Conservation (phyloP, 2,888 invertebrate genomes). For the Eristalis arbustorum region DNA sequence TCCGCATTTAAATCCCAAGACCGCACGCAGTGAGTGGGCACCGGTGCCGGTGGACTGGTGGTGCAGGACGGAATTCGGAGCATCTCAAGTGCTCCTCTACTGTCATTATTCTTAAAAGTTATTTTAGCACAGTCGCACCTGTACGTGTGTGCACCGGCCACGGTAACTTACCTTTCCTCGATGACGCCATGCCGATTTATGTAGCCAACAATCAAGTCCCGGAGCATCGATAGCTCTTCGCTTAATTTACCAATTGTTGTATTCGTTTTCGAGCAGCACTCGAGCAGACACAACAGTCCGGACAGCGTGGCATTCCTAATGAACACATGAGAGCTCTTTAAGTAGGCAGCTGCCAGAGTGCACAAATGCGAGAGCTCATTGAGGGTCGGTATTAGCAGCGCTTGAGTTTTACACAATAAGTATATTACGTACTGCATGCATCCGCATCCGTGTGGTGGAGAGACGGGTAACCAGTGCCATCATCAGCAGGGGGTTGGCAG, state of each 20-base stretch:
- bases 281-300: conserved; percentile 79
- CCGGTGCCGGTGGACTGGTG: not conserved
- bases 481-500: not conserved
- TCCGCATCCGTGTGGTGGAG: not conserved
- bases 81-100: not conserved
- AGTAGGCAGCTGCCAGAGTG: conserved; percentile 78
- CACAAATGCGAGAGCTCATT: conserved; percentile 78
- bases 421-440: conserved; percentile 79
- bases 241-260: conserved; percentile 80
- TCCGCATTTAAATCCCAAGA: conserved; percentile 51
- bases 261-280: conserved; percentile 79
- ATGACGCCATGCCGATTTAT: conserved; percentile 80
- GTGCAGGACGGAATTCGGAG: not conserved
- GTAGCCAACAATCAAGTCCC: conserved; percentile 79
- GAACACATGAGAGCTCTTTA: conserved; percentile 80
- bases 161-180: conserved; percentile 77
- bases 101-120: conserved; percentile 31
- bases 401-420: conserved; percentile 80
- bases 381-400: conserved; percentile 79
- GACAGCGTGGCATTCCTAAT: conserved; percentile 79
- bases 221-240: conserved; percentile 79
- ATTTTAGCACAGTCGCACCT: not conserved
- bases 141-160: conserved; percentile 7
- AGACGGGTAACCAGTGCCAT: too few relatives aligned
- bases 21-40: conserved; percentile 13